A percentile compares a stretch with the other conserved stretches of the same genome.
Evolutionary conservation across 2,113 vertebrate genomes (phyloP).

Genomic region (Beaufortia kweichowensis): DNA sequence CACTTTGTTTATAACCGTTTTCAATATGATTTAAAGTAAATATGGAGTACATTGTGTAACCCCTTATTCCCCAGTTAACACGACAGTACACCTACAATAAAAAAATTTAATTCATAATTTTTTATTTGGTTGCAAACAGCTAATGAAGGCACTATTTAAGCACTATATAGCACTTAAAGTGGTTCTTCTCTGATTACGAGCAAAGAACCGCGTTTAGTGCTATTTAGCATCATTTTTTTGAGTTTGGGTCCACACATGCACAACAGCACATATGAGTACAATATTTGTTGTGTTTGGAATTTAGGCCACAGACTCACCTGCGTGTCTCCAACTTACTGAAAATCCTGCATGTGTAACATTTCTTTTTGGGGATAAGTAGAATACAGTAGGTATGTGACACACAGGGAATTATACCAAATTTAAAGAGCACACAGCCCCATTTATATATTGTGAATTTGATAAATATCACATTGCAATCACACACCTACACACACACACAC

Average conservation of each 20-base stretch:
- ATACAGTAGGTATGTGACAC: neutral
- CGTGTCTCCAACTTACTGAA: constrained; percentile 3
- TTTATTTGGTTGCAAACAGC: too few species aligned
- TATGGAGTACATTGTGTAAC: too few species aligned
- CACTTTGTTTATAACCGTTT: too few species aligned
- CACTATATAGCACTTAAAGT: too few species aligned
- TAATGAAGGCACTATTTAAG: too few species aligned
- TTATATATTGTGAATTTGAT: constrained; percentile 26
- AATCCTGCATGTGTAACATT: constrained; percentile 2
- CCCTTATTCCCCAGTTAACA: too few species aligned
- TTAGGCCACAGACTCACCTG: constrained; percentile 39
- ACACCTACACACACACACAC: constrained; percentile 10
- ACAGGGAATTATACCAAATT: neutral
- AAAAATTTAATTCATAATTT: too few species aligned
- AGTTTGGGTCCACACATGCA: neutral
- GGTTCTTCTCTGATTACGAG: too few species aligned
- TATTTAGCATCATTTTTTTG: too few species aligned
- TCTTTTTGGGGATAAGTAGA: constrained; percentile 25
- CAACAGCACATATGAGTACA: neutral
- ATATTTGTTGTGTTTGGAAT: constrained; percentile 30
- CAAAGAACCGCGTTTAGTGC: too few species aligned
- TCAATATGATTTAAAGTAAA: too few species aligned
- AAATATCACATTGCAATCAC: constrained; percentile 18
- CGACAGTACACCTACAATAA: too few species aligned
- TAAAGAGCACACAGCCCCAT: constrained; percentile 21